Evolutionary conservation across 2,797 vertebrate genomes (phyloP), one percentile per base, ranked within the genome.

Genomic region (Artibeus jamaicensis): DNA sequence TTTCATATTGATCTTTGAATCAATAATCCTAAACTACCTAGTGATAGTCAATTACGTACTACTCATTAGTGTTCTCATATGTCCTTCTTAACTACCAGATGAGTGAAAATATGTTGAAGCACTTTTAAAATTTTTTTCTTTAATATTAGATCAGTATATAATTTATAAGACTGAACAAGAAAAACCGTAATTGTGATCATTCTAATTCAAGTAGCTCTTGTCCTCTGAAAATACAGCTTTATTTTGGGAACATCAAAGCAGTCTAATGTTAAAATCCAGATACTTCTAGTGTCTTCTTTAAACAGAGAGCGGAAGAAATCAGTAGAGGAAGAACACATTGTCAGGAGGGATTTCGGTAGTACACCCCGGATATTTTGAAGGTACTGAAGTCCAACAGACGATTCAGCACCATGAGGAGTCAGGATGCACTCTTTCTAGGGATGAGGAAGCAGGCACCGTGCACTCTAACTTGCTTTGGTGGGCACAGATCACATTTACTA

Each of bases 21-120:
- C 62, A 93, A 59, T 85, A 90, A 95, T 88, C 93, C 70, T 93
- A 83, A 97, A 97, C 65, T 81, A 1, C 34, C 68, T 12, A 68
- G 32, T 76, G 71, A 22, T 8, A 48, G 50, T 78, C 8, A 48
- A 55, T 84, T 85, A 55, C 55, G 76, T 97, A 85, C 73, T 68
- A 81, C 82, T 50, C 71, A 83, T 9, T 86, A 65, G 32, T 78
- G 50, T 82, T 95, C 84, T 85, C 76, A 92, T 34, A 19, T 74
- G 34, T 14, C 42, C 83, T 84, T 89, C 67, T 83, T 68, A 84
- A 82, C 29, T 24, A 79, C 67, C 22, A 24, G 55, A 39, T 65
- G 37, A 89, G 67, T 68, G n/a, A 46, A 93, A 96, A 39, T 62
- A 39, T 42, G 24, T 68, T 79, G 29, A 53, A 68, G 68, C 26